These are phyloP conservation scores for Anoncus sp. DNA, from an alignment of 2,888 invertebrate species.

Conservation along the genomic window DNA sequence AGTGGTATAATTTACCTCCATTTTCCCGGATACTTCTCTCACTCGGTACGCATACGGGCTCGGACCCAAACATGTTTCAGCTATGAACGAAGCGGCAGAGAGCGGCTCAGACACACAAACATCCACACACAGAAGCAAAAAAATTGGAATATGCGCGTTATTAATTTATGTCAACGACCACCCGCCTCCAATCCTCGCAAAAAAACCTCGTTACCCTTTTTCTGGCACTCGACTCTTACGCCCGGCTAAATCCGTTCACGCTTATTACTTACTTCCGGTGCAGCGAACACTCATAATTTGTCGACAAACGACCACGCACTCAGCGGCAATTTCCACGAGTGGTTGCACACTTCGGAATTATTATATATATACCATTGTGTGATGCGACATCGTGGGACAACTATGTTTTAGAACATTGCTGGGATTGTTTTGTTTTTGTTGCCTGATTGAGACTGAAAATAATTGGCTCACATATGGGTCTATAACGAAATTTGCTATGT, in stretches of 20 bases:
- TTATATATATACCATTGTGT: constrained; percentile 5
- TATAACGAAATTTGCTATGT: too few species aligned
- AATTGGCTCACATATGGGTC: constrained; percentile 7
- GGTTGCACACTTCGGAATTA: constrained; percentile 22
- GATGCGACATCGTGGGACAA: background rate
- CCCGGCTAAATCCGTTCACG: constrained; percentile 28
- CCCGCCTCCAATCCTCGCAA: constrained; percentile 4
- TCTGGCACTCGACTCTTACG: constrained; percentile 39
- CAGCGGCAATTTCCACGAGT: constrained; percentile 14
- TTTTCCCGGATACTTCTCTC: background rate
- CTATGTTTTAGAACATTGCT: background rate
- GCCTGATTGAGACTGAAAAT: background rate
- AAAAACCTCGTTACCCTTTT: constrained; percentile 22
- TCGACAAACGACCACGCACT: constrained; percentile 46
- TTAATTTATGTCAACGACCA: constrained; percentile 70
- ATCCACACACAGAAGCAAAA: background rate
- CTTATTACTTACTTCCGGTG: constrained; percentile 55
- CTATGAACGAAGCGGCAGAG: background rate
- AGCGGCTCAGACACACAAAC: too few species aligned
- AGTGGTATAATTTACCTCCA: constrained; percentile 60
- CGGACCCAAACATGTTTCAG: background rate
- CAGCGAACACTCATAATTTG: constrained; percentile 53
- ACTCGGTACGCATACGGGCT: constrained; percentile 19
- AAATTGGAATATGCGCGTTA: constrained; percentile 40
- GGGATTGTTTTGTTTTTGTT: background rate